Conservation (phyloP, 2,113 vertebrate genomes). For the Struthidea cinerea region DNA sequence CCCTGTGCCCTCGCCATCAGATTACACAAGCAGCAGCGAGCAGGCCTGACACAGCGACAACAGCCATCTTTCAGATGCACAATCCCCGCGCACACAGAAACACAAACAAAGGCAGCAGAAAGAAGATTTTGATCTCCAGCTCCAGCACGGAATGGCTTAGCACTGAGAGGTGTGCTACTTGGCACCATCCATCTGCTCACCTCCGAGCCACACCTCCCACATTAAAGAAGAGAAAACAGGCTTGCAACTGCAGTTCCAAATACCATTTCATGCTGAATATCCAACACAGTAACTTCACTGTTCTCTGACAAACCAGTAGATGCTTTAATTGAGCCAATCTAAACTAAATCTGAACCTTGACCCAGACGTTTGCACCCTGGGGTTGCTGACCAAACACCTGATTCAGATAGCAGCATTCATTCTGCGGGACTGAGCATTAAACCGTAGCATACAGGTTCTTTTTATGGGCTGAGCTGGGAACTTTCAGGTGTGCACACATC, state of each 20-base stretch:
- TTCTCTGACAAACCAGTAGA: conserved; percentile 57
- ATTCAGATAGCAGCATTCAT: conserved; percentile 65
- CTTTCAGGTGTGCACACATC: conserved; percentile 41
- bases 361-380: conserved; percentile 65
- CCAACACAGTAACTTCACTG: conserved; percentile 61
- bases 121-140: conserved; percentile 35
- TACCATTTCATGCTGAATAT: conserved; percentile 29
- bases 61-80: not conserved
- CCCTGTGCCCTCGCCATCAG: conserved; percentile 1
- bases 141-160: not conserved
- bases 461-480: conserved; percentile 34
- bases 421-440: not conserved
- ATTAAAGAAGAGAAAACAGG: conserved; percentile 49
- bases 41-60: conserved; percentile 5
- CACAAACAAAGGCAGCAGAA: conserved; percentile 26
- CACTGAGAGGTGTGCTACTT: conserved; percentile 22
- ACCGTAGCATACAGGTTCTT: conserved; percentile 2
- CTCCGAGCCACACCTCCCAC: conserved; percentile 47
- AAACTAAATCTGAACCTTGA: conserved; percentile 74
- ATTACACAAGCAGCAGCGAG: conserved; percentile 8
- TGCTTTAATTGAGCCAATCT: conserved; percentile 61
- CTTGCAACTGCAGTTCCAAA: conserved; percentile 64
- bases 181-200: conserved; percentile 36
- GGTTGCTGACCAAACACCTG: conserved; percentile 64
- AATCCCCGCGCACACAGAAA: not conserved